These are phyloP conservation scores for Drosophila navojoa DNA, from an alignment of 1,140 invertebrate genomes.

Conservation along the genomic window DNA sequence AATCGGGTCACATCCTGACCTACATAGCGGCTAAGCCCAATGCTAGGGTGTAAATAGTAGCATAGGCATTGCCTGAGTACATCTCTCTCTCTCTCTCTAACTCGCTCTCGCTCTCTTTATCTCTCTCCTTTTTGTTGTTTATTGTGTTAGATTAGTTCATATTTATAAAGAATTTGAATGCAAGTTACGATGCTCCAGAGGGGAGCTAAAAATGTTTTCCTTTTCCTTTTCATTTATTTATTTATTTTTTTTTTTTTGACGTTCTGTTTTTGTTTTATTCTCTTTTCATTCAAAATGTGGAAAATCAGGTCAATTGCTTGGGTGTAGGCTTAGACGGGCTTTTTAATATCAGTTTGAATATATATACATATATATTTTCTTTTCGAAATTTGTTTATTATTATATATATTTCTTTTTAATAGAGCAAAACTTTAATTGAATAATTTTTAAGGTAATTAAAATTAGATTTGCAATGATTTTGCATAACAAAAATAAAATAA, in stretches of 20 bases:
- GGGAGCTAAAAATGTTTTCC: too few relatives aligned
- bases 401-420: too few relatives aligned
- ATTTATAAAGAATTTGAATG: too few relatives aligned
- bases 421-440: too few relatives aligned
- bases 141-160: background rate
- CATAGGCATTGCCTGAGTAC: background rate
- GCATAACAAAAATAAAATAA: too few relatives aligned
- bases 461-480: too few relatives aligned
- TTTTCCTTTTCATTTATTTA: background rate
- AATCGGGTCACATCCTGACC: constrained; percentile 1
- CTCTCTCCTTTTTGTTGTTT: background rate
- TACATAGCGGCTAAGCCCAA: background rate
- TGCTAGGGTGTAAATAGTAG: background rate
- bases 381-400: too few relatives aligned
- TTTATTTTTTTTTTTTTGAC: background rate
- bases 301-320: constrained; percentile 7
- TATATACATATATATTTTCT: too few relatives aligned
- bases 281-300: background rate
- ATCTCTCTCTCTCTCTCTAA: too few relatives aligned
- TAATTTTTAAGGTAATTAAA: too few relatives aligned
- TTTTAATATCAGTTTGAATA: background rate
- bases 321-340: background rate
- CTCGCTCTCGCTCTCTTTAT: too few relatives aligned
- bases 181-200: too few relatives aligned
- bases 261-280: background rate